Base-by-base conservation (phyloP, 2,888 invertebrate species). In the Branchellion lobata region DNA sequence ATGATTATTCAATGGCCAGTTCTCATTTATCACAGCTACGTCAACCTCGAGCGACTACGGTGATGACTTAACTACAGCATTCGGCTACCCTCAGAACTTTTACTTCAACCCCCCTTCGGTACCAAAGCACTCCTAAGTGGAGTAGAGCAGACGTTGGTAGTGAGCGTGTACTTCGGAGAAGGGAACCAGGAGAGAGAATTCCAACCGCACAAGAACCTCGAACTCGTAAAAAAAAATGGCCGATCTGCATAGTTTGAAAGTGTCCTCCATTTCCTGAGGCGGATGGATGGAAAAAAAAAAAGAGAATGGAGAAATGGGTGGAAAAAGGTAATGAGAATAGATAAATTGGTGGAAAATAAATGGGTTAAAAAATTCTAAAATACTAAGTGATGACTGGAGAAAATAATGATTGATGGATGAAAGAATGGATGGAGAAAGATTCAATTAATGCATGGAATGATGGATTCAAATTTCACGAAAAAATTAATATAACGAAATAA, bases 141-240 rank as follows among this genome's bases (percentile, higher is more conserved):
- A 94, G 88, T 95, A 95, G 82, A 95, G 90, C 83, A 97, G 90
- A 80, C 96, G 91, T 89, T 96, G 96, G 90, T 95, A 96, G 88
- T 97, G 96, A 18, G 96, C 95, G 88, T 93, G 92, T 83, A 97
- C 92, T 89, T 96, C 95, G 89, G 92, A 92, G 77, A 93, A 93
- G 33, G 95, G 94, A 83, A 96, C 91, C 88, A 95, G 95, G 80
- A 98, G 90, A 18, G 94, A 93, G 87, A 98, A 97, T 89, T 97
- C 96, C 81, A 98, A 90, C 1, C 96, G 95, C 75, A 96, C 95
- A 78, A 96, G 90, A 73, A 96, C 95, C 3, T 94, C 95, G 89
- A 98, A 96, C 89, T 98, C 97, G 80, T 94, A 94, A 47, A 92
- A 91, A 83, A 96, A 90, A 83, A 97, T 89, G 85, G 97, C 97